These are phyloP conservation scores for Enteromius treurensis DNA, from an alignment of 2,797 vertebrate genomes.

Conservation along the genomic window DNA sequence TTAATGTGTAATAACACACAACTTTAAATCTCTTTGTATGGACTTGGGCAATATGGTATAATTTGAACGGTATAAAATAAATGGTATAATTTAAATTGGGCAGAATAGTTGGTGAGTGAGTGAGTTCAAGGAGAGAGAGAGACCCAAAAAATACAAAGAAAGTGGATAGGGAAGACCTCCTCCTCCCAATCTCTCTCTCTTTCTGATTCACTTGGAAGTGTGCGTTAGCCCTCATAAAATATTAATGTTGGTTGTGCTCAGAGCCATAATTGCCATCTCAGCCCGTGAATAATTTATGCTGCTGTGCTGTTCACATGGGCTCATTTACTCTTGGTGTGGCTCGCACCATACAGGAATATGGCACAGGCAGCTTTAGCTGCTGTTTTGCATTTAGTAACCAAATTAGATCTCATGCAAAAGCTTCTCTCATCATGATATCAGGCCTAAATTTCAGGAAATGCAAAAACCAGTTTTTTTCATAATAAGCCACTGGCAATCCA, in stretches of 20 bases:
- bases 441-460: not conserved
- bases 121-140: conserved; percentile 36
- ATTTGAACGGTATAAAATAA: conserved; percentile 3
- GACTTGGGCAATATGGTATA: conserved; percentile 12
- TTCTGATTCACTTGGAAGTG: conserved; percentile 93
- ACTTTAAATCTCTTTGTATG: not conserved
- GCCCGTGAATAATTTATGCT: conserved; percentile 99
- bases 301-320: conserved; percentile 90
- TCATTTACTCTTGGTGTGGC: conserved; percentile 89
- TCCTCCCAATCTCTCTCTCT: conserved; percentile 63
- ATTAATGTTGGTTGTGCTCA: conserved; percentile 99
- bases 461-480: conserved; percentile 1
- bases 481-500: not conserved
- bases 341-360: conserved; percentile 85
- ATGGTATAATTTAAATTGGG: conserved; percentile 5
- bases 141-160: conserved; percentile 54
- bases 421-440: conserved; percentile 48
- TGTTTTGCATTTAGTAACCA: conserved; percentile 91
- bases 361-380: conserved; percentile 87
- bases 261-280: conserved; percentile 99
- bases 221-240: conserved; percentile 99
- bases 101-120: conserved; percentile 20
- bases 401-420: conserved; percentile 88
- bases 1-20: conserved; percentile 23
- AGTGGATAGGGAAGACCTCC: conserved; percentile 37